phyloP scores from a whole-genome alignment of 2,113 vertebrate genomes.

The Siphamia tubifer region DNA sequence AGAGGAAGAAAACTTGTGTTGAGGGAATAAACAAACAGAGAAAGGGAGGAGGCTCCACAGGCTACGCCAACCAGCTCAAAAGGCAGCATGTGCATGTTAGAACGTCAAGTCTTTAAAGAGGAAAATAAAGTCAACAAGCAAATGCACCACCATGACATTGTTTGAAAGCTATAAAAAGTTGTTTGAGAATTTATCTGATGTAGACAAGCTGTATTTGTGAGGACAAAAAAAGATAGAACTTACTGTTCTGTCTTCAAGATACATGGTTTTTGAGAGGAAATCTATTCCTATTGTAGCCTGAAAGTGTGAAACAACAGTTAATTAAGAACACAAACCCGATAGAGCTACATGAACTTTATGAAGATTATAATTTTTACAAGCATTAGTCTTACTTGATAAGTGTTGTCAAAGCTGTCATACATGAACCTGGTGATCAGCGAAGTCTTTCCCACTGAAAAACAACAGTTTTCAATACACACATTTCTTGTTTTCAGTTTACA shows the following conservation, averaged over 20 bases:
- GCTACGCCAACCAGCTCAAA: background rate
- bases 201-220: background rate
- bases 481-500: too few species aligned
- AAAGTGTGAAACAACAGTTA: constrained; percentile 26
- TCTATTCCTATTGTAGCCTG: constrained; percentile 99
- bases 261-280: constrained; percentile 99
- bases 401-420: constrained; percentile 99
- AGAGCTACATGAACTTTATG: background rate
- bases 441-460: constrained; percentile 92
- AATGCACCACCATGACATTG: background rate
- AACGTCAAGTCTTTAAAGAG: background rate
- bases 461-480: too few species aligned
- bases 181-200: background rate
- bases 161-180: background rate
- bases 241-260: constrained; percentile 99
- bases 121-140: background rate
- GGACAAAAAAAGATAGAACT: constrained; percentile 59
- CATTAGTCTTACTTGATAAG: constrained; percentile 87
- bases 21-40: constrained; percentile 32
- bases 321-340: background rate
- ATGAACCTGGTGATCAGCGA: constrained; percentile 98
- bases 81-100: background rate
- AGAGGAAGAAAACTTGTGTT: constrained; percentile 55
- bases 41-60: constrained; percentile 19
- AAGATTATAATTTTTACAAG: background rate